Percentiles rank a stretch among this genome's conserved stretches.
Evolutionary conservation across 2,113 vertebrate species (phyloP).

Genomic region (human (Homo sapiens)): GRCh38 chr4:133518001-133518500

Average conservation of each 20-base stretch:
- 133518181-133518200: conserved; percentile 73
- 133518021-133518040: background rate
- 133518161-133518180: conserved; percentile 57
- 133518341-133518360: conserved; percentile 66
- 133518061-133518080: conserved; percentile 63
- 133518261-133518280: conserved; percentile 75
- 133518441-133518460: background rate
- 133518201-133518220: conserved; percentile 67
- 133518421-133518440: conserved; percentile 57
- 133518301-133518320: conserved; percentile 60
- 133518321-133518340: conserved; percentile 60
- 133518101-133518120: conserved; percentile 50
- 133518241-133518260: conserved; percentile 73
- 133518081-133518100: conserved; percentile 46
- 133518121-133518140: conserved; percentile 60
- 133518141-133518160: conserved; percentile 73
- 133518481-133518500: background rate
- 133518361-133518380: conserved; percentile 60
- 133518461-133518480: conserved; percentile 24
- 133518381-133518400: conserved; percentile 40
- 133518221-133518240: conserved; percentile 63
- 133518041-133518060: background rate
- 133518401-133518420: conserved; percentile 47
- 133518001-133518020: background rate
- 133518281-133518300: conserved; percentile 74